A percentile compares a stretch with the other conserved stretches of the same genome.
Conservation (phyloP, 2,797 vertebrate genomes). For the Parauchenoglanis ngamensis region DNA sequence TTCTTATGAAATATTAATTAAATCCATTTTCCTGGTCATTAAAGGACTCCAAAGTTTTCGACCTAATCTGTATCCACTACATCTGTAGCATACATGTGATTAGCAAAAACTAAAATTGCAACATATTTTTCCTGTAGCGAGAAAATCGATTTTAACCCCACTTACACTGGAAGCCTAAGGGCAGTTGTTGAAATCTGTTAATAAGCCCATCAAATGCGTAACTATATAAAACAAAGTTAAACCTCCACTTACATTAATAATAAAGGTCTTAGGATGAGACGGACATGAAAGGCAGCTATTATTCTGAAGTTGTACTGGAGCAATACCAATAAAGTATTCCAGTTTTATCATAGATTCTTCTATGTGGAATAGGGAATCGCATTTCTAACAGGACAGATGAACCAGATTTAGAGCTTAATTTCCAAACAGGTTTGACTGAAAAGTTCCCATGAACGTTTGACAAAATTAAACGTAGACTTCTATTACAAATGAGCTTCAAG, state of each 20-base stretch:
- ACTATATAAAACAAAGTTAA: background rate
- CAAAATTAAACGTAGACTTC: background rate
- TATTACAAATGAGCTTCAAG: background rate
- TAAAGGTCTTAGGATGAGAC: background rate
- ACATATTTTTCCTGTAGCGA: background rate
- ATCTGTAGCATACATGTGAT: background rate
- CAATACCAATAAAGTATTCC: background rate
- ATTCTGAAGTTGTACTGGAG: background rate
- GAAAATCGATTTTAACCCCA: background rate
- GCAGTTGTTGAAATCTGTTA: background rate
- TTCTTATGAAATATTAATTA: background rate
- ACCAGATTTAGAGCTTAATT: background rate
- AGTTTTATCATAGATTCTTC: background rate
- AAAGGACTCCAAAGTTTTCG: background rate
- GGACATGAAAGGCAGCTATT: background rate
- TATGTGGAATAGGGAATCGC: background rate
- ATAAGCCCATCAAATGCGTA: background rate
- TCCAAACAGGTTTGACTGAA: background rate
- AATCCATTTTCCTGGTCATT: too few species aligned
- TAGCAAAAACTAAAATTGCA: background rate
- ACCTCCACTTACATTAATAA: background rate
- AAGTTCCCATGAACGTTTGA: background rate
- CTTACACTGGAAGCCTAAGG: background rate
- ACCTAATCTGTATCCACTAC: background rate
- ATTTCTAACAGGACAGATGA: background rate